Percentiles rank a stretch among this genome's conserved stretches.
These are phyloP conservation scores for Acronicta psi DNA, from an alignment of 2,888 invertebrate species.

Conservation along the genomic window DNA sequence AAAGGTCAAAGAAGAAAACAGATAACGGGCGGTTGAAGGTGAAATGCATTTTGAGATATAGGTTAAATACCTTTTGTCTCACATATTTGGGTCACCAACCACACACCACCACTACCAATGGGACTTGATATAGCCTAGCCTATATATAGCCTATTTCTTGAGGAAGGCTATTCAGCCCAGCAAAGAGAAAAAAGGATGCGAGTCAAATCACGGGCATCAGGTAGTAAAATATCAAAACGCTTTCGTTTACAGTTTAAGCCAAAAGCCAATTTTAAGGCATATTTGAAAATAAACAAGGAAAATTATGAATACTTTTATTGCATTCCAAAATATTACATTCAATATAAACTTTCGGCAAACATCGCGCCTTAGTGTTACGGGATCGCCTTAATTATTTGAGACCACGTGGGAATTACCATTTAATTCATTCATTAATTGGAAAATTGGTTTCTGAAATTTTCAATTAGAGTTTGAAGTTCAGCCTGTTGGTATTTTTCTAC, in stretches of 20 bases:
- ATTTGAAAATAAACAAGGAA: constrained; percentile 70
- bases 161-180: too few relatives aligned
- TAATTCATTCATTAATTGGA: constrained; percentile 28
- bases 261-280: constrained; percentile 48
- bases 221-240: background rate
- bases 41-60: too few relatives aligned
- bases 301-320: constrained; percentile 68
- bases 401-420: constrained; percentile 32
- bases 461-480: background rate
- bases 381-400: constrained; percentile 32
- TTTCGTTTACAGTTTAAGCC: background rate
- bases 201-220: too few relatives aligned
- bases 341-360: constrained; percentile 43
- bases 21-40: too few relatives aligned
- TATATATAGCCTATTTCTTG: too few relatives aligned
- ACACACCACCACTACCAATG: too few relatives aligned
- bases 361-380: constrained; percentile 9
- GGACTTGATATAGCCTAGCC: too few relatives aligned
- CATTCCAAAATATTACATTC: constrained; percentile 60
- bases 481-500: too few relatives aligned
- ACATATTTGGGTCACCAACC: too few relatives aligned
- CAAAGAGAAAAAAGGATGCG: too few relatives aligned
- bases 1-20: too few relatives aligned
- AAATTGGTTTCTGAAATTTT: constrained; percentile 1
- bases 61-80: too few relatives aligned